Evolutionary conservation across 2,113 vertebrate species (phyloP), one percentile per base, ranked within the genome.

Genomic region (Atlantisia rogersi): DNA sequence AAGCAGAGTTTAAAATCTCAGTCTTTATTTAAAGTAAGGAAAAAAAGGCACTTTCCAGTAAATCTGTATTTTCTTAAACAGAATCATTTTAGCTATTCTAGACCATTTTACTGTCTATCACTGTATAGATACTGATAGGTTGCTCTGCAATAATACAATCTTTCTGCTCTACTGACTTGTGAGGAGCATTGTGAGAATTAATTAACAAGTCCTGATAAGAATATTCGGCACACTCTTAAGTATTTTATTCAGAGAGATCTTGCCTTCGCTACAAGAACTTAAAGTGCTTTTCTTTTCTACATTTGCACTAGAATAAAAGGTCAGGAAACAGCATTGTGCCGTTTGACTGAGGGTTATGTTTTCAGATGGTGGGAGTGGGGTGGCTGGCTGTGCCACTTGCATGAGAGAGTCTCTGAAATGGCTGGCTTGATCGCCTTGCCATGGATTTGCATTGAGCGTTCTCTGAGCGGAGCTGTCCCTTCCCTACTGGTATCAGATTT

Each of bases 131-230:
- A 77, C 35, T 81, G 69, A 44, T 73, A 42, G n/a, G 28, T 80
- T 90, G 12, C 58, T 81, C 74, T 88, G 50, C 83, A 93, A 89
- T 69, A 74, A 83, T 56, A 11, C 12, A 74, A 86, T 85, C 28
- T 87, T 83, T 69, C 75, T 95, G 82, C 62, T 67, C 58, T 83
- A 65, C 74, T 60, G 85, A 35, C 78, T 91, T 82, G 10, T 25
- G 29, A 74, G 29, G 31, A 91, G n/a, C n/a, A 82, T 86, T 94
- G 73, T 70, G 53, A 93, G 75, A 89, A 86, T 88, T 95, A 96
- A 95, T 96, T 96, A 94, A 62, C 32, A 70, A 96, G 62, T 73
- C 42, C 50, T 26, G 21, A 79, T 94, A 94, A 92, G 82, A 90
- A 80, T 78, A 86, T 87, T 92, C 44, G 53, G 60, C 52, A 48